These are phyloP conservation scores for Caenorhabditis sp. DNA, from an alignment of 2,888 invertebrate species.

Conservation along the genomic window DNA sequence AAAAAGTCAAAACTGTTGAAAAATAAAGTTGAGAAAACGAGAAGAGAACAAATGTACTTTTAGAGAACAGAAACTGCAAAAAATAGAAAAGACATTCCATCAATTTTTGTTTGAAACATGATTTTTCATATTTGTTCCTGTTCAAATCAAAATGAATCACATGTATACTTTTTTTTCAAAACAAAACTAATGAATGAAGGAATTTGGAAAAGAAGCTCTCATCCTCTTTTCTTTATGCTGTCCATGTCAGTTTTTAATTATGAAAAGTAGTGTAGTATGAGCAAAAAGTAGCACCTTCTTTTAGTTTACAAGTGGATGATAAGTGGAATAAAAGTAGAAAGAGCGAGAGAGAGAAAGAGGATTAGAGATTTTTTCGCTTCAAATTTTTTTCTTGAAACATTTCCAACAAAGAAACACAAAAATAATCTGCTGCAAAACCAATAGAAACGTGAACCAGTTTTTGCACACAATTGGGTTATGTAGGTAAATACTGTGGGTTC, in stretches of 20 bases:
- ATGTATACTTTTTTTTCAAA: not conserved
- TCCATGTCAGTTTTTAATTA: slow-evolving; percentile 38
- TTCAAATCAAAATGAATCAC: slow-evolving; percentile 3
- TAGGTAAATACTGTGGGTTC: too few relatives aligned
- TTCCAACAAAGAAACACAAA: too few relatives aligned
- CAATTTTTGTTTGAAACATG: not conserved
- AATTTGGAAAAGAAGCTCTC: slow-evolving; percentile 15
- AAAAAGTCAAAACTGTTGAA: not conserved
- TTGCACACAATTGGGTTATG: too few relatives aligned
- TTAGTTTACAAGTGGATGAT: slow-evolving; percentile 24
- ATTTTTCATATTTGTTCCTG: not conserved
- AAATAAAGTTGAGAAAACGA: not conserved
- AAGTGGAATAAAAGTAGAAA: slow-evolving; percentile 14
- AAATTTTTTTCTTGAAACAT: too few relatives aligned
- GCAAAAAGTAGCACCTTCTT: slow-evolving; percentile 1
- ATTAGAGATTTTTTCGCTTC: slow-evolving; percentile 14
- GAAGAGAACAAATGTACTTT: not conserved
- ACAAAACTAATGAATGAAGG: not conserved
- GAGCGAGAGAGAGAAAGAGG: slow-evolving; percentile 13
- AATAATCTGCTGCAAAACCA: too few relatives aligned
- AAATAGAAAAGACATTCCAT: not conserved
- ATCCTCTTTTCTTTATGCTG: slow-evolving; percentile 11
- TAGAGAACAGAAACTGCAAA: not conserved
- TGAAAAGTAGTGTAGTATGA: slow-evolving; percentile 14
- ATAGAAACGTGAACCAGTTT: too few relatives aligned